phyloP scores from a whole-genome alignment of 1,140 invertebrate genomes.

The Atta colombica region DNA sequence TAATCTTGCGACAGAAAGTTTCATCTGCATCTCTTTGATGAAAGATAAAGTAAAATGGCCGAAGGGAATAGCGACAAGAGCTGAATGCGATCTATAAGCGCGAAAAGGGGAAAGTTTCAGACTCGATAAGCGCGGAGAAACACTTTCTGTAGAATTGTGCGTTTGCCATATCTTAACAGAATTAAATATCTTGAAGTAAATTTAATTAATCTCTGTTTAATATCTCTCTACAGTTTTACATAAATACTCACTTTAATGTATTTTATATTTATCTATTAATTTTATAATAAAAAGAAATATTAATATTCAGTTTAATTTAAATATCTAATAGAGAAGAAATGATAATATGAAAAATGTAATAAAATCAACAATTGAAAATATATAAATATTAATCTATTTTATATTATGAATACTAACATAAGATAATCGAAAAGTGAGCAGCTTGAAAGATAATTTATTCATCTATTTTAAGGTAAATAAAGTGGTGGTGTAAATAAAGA shows the following conservation, averaged over 20 bases:
- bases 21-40: slow-evolving; percentile 51
- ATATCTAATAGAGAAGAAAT: neutral
- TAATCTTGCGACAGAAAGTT: slow-evolving; percentile 61
- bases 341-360: too few species aligned
- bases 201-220: slow-evolving; percentile 34
- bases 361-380: neutral
- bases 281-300: neutral
- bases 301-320: neutral
- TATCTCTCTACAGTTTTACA: neutral
- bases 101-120: slow-evolving; percentile 9
- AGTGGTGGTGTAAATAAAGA: too few species aligned
- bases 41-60: slow-evolving; percentile 59
- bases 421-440: neutral
- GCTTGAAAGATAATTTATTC: neutral
- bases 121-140: slow-evolving; percentile 54
- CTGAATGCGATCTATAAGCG: slow-evolving; percentile 11
- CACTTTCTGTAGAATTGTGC: slow-evolving; percentile 3
- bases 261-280: neutral
- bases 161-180: neutral
- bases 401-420: neutral
- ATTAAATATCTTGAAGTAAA: neutral
- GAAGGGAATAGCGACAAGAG: slow-evolving; percentile 29
- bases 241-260: neutral
- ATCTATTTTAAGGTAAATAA: neutral
- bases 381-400: neutral